phyloP scores from a whole-genome alignment of 2,888 invertebrate genomes.

The Embidobia sp. region DNA sequence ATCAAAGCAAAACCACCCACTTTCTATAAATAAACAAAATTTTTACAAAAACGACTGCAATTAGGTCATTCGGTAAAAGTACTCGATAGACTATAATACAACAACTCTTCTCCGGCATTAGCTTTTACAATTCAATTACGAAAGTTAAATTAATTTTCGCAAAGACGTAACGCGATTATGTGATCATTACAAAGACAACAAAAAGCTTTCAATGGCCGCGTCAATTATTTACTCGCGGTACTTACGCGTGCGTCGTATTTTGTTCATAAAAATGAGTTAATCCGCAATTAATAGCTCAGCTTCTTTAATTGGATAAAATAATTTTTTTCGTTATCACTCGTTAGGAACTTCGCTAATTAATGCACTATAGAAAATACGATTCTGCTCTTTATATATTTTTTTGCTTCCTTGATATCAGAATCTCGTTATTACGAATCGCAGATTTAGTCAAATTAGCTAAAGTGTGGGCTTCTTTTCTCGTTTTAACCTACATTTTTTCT shows the following conservation, averaged over 20 bases:
- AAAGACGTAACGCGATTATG: conserved; percentile 18
- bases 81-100: conserved; percentile 18
- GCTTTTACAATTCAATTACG: conserved; percentile 28
- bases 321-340: too few species aligned
- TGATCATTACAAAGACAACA: conserved; percentile 17
- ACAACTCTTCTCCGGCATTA: conserved; percentile 3
- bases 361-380: too few species aligned
- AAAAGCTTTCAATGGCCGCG: conserved; percentile 19
- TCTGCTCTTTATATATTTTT: too few species aligned
- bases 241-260: conserved; percentile 4
- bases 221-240: conserved; percentile 18
- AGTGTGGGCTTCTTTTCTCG: too few species aligned
- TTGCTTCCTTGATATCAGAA: too few species aligned
- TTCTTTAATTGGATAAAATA: too few species aligned
- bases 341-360: too few species aligned
- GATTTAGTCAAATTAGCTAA: too few species aligned
- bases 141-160: conserved; percentile 15
- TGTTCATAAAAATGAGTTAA: conserved; percentile 10
- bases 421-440: too few species aligned
- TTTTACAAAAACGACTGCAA: background rate
- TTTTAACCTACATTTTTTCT: too few species aligned
- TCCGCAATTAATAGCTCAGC: background rate
- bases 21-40: conserved; percentile 4
- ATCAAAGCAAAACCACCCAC: background rate
- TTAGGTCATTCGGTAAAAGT: conserved; percentile 5